Conservation (phyloP, 2,888 invertebrate species). For the Hyppa rectilinea region DNA sequence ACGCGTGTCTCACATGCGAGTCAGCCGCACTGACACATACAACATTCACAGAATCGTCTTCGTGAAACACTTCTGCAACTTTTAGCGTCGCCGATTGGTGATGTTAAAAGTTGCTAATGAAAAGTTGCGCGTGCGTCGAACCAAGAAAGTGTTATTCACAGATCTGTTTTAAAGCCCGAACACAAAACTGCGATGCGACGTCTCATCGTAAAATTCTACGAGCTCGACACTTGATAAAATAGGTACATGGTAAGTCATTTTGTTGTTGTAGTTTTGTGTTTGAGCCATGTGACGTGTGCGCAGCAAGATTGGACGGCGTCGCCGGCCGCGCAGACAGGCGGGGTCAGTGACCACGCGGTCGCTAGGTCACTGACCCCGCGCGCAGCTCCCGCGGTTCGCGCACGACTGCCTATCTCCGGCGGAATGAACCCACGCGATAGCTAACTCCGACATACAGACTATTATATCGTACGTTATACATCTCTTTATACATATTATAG, state of each 20-base stretch:
- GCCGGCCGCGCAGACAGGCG: constrained; percentile 8
- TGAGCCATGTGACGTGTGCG: background rate
- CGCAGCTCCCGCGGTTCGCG: constrained; percentile 18
- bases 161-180: background rate
- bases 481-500: constrained; percentile 74
- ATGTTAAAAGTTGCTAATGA: too few relatives aligned
- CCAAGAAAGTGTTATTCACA: background rate
- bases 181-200: too few relatives aligned
- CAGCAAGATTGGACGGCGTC: constrained; percentile 24
- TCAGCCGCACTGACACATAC: background rate
- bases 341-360: constrained; percentile 5
- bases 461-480: constrained; percentile 71
- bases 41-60: background rate
- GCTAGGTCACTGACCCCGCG: constrained; percentile 8
- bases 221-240: too few relatives aligned
- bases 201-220: too few relatives aligned
- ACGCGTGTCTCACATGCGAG: background rate
- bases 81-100: too few relatives aligned
- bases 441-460: constrained; percentile 76
- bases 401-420: constrained; percentile 66
- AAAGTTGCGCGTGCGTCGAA: background rate
- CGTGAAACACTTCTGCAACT: background rate
- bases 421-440: constrained; percentile 76
- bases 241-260: too few relatives aligned
- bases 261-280: too few relatives aligned